phyloP scores from a whole-genome alignment of 2,113 vertebrate species.

The Aldabrachelys gigantea region DNA sequence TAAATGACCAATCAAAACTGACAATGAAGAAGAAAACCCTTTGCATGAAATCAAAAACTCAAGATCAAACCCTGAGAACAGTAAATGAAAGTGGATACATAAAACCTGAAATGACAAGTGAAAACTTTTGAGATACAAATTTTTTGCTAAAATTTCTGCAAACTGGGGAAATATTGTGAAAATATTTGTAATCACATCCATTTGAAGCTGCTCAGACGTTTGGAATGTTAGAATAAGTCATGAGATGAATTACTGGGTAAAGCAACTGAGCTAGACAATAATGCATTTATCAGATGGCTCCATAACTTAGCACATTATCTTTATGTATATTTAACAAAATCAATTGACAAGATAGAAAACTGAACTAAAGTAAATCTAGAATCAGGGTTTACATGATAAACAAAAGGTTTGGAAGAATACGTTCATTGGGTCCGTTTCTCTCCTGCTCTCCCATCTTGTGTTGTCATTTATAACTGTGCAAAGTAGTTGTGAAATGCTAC shows the following conservation, averaged over 20 bases:
- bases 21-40: background rate
- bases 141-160: background rate
- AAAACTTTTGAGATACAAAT: background rate
- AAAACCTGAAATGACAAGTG: background rate
- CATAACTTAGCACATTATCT: background rate
- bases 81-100: background rate
- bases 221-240: background rate
- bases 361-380: background rate
- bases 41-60: background rate
- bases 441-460: conserved; percentile 18
- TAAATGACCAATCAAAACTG: background rate
- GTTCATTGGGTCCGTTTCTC: background rate
- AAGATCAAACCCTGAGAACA: background rate
- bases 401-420: background rate
- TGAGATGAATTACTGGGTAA: background rate
- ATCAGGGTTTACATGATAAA: background rate
- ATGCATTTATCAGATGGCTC: background rate
- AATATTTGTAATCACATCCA: background rate
- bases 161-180: background rate
- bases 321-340: too few species aligned
- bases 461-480: background rate
- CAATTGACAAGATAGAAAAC: background rate
- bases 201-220: background rate
- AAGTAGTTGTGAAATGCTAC: background rate
- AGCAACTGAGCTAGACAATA: background rate